These are phyloP conservation scores for Sebastes taczanowskii DNA, from an alignment of 2,797 vertebrate species.

Conservation along the genomic window DNA sequence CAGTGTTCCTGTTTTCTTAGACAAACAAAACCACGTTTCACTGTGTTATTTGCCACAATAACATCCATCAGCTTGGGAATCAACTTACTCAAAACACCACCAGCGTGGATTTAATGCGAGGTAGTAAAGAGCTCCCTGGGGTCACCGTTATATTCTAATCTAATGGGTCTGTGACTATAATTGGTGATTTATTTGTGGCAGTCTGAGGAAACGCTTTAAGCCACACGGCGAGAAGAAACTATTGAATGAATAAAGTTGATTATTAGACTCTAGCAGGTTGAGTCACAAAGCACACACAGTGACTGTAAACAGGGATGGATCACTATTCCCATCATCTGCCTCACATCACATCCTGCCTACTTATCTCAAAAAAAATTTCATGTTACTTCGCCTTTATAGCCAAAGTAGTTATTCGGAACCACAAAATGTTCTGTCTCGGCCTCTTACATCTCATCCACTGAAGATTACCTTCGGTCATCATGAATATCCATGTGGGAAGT, in stretches of 20 bases:
- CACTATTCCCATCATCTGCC: constrained; percentile 62
- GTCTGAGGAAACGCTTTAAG: not conserved
- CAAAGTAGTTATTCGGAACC: not conserved
- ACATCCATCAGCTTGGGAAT: not conserved
- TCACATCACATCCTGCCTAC: constrained; percentile 13
- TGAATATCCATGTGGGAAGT: constrained; percentile 13
- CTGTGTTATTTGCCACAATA: not conserved
- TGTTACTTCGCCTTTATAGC: not conserved
- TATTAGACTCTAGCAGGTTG: constrained; percentile 42
- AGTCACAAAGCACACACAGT: constrained; percentile 57
- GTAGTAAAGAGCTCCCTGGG: not conserved
- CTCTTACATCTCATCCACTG: not conserved
- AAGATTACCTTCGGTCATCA: not conserved
- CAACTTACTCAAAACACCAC: not conserved
- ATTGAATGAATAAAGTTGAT: constrained; percentile 30
- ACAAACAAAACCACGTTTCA: constrained; percentile 3
- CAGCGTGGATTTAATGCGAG: not conserved
- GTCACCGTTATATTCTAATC: not conserved
- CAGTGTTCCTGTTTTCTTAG: not conserved
- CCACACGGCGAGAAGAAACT: not conserved
- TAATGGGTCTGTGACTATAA: not conserved
- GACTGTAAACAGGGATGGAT: constrained; percentile 56
- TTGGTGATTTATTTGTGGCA: not conserved
- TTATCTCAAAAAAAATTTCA: not conserved
- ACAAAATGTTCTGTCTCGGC: not conserved